Conservation (phyloP, 2,797 vertebrate species). For the Manis pentadactyla region DNA sequence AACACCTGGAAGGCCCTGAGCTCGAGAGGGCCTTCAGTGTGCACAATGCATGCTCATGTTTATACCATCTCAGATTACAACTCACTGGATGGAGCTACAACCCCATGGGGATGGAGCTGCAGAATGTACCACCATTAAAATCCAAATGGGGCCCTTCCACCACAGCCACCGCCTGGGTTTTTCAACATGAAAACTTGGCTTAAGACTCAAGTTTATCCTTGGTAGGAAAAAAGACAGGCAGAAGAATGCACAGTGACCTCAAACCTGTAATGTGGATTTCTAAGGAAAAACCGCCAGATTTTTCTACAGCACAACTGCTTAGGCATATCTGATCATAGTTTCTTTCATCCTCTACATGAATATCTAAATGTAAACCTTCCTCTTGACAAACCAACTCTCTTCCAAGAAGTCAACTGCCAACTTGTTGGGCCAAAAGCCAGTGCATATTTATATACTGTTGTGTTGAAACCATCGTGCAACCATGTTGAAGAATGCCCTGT, state of each 20-base stretch:
- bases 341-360: neutral
- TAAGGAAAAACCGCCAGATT: neutral
- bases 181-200: constrained; percentile 65
- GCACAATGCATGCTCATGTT: constrained; percentile 60
- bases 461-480: constrained; percentile 47
- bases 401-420: constrained; percentile 65
- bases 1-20: constrained; percentile 72
- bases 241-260: neutral
- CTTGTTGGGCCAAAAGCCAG: constrained; percentile 43
- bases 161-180: neutral
- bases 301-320: neutral
- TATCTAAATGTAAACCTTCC: constrained; percentile 54
- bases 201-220: neutral
- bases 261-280: constrained; percentile 3
- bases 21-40: constrained; percentile 49
- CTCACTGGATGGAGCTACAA: constrained; percentile 32
- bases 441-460: constrained; percentile 11
- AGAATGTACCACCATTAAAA: constrained; percentile 39
- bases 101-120: constrained; percentile 48
- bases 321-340: neutral
- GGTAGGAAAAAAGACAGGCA: constrained; percentile 17
- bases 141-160: constrained; percentile 51
- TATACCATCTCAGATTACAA: constrained; percentile 77
- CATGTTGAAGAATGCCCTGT: constrained; percentile 65
- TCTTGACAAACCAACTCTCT: constrained; percentile 44